Percentiles rank a stretch among this genome's conserved stretches.
Evolutionary conservation across 2,888 invertebrate species (phyloP).

Genomic region (Nesidiocoris tenuis): DNA sequence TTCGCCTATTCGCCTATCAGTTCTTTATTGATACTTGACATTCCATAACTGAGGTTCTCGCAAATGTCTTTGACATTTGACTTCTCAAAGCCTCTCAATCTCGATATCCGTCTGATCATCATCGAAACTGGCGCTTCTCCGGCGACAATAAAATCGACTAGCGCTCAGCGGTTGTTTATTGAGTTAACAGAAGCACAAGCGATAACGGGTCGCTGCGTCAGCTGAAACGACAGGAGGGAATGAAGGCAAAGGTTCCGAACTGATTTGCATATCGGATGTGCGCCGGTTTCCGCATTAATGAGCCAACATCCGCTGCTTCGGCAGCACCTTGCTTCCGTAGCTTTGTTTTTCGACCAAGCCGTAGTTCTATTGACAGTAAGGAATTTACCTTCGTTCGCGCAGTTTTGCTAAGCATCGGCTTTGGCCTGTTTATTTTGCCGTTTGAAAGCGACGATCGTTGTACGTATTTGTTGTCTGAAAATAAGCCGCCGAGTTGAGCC

Average conservation of each 20-base stretch:
- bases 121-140: too few species aligned
- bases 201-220: neutral
- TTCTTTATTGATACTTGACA: too few species aligned
- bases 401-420: neutral
- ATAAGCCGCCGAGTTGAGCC: too few species aligned
- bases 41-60: too few species aligned
- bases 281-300: slow-evolving; percentile 28
- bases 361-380: neutral
- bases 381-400: neutral
- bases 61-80: too few species aligned
- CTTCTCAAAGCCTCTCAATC: too few species aligned
- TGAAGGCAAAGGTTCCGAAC: slow-evolving; percentile 11
- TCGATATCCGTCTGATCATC: too few species aligned
- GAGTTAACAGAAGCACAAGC: neutral
- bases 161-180: neutral
- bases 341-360: neutral
- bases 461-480: too few species aligned
- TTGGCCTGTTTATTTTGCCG: neutral
- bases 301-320: slow-evolving; percentile 1
- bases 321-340: neutral
- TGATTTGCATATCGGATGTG: slow-evolving; percentile 26
- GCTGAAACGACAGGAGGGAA: neutral
- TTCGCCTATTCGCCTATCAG: too few species aligned
- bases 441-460: neutral
- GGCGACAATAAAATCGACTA: neutral